phyloP scores from a whole-genome alignment of 2,113 vertebrate genomes.

The Aphelocoma coerulescens region DNA sequence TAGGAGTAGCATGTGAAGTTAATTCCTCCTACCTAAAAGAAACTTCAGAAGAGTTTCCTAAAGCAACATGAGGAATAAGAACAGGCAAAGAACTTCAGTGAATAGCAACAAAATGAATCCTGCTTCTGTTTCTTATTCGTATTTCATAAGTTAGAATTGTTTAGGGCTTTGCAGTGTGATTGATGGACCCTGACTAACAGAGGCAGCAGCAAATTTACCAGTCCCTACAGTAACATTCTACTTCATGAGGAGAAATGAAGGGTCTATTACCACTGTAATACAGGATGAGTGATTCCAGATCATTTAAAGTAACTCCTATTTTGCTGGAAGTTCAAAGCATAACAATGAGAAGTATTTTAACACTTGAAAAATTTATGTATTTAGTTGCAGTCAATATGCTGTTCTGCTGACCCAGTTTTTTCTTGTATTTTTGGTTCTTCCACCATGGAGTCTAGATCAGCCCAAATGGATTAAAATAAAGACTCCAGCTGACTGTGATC shows the following conservation, averaged over 20 bases:
- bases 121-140: background rate
- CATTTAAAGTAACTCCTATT: background rate
- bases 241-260: background rate
- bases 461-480: background rate
- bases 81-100: background rate
- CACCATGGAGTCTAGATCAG: background rate
- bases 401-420: background rate
- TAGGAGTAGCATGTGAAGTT: background rate
- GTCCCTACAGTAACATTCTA: background rate
- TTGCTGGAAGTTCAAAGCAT: background rate
- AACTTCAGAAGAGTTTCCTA: background rate
- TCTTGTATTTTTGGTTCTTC: background rate
- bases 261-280: background rate
- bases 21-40: background rate
- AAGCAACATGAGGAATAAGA: background rate
- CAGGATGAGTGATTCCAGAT: background rate
- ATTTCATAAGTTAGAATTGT: background rate
- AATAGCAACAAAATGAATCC: background rate
- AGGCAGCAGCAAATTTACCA: background rate
- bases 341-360: background rate
- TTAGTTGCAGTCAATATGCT: background rate
- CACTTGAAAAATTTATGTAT: background rate
- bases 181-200: constrained; percentile 2
- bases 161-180: background rate
- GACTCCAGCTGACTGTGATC: background rate